Base-by-base conservation (phyloP, 1,140 invertebrate genomes). In the Dolichoris vasculosae region DNA sequence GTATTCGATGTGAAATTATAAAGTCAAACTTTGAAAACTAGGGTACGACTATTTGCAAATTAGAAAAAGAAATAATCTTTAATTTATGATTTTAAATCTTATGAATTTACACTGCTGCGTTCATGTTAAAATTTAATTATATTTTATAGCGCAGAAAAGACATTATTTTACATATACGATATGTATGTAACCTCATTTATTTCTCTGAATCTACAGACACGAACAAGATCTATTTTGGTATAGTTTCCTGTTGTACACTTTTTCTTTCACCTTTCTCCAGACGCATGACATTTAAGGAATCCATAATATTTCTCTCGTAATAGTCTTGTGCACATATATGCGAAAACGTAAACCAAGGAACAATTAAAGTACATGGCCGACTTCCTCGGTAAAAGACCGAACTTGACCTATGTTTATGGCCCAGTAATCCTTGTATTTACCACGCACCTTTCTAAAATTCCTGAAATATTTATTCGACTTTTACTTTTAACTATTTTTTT, bases 381-480 rank as follows among this genome's bases (percentile, higher is more conserved):
- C 23, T 73, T 73, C 15, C 69, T 35, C 23, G 43, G 20, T 43
- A 38, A 73, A 73, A 43, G 38, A 1, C 40, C 23, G 69, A 73
- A 73, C 69, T 73, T 73, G 69, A 73, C 69, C 69, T 73, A 23
- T 0, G 38, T 73, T 73, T 73, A 73, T 38, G 69, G 26, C 69
- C 69, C 23, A 43, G 43, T 40, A 38, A 43, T 20, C 69, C 69
- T 73, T 73, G 7, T 23, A 43, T 43, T 43, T 38, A 40, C 40
- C 6, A 43, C 13, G 23, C 26, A n/a, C 30, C 38, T 32, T 3
- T 4, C 38, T 43, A 26, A 20, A 73, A 73, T 73, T 73, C 20
- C 38, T n/a, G 38, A 38, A 73, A 73, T 43, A 26, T 43, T 38
- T 6, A 67, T 40, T 11, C 26, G 2, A 73, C 11, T 73, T 73